Base-by-base conservation (phyloP, 2,113 vertebrate genomes). In the Cepphus grylle region DNA sequence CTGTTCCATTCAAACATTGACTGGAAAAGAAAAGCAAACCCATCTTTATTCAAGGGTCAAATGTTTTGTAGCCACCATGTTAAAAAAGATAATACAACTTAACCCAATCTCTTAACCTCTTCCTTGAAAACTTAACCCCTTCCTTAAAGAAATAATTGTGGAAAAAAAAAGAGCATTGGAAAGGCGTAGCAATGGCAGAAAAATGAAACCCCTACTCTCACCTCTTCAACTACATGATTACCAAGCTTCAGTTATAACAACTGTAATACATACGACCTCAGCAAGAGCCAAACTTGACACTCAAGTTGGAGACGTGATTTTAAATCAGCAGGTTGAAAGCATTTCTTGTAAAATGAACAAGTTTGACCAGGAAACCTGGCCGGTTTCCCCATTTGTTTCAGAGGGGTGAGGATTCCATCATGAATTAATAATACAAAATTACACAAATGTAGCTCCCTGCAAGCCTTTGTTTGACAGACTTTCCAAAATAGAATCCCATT, bases 1-100 rank as follows among this genome's bases (percentile, higher is more conserved):
- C 96, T 36, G 98, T 98, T 90, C 98, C 98, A 83, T 98, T 98
- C 71, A 98, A 97, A 96, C 98, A 98, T 26, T 98, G 98, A 87
- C 98, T 98, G 81, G 20, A 87, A 96, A 95, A 93, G 71, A 95
- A 87, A 97, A 96, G 34, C 23, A 97, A 97, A 97, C 1, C 1
- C 34, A 65, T 81, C 14, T 73, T 94, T 93, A 76, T 84, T 87
- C 50, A 73, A 91, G 40, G 6, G 5, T 49, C 71, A 93, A 73
- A 56, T 14, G 20, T 38, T 91, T 94, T 52, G 59, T 18, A 79
- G 23, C 12, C 25, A 76, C 13, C 10, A 15, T 15, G 1, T 49
- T 71, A 49, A 56, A 87, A 78, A 78, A 47, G 4, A 13, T 45
- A 69, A 76, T 40, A 45, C 5, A 74, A 63, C 12, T 79, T 56